phyloP scores from a whole-genome alignment of 2,797 vertebrate species.

The Arnoldichthys spilopterus region DNA sequence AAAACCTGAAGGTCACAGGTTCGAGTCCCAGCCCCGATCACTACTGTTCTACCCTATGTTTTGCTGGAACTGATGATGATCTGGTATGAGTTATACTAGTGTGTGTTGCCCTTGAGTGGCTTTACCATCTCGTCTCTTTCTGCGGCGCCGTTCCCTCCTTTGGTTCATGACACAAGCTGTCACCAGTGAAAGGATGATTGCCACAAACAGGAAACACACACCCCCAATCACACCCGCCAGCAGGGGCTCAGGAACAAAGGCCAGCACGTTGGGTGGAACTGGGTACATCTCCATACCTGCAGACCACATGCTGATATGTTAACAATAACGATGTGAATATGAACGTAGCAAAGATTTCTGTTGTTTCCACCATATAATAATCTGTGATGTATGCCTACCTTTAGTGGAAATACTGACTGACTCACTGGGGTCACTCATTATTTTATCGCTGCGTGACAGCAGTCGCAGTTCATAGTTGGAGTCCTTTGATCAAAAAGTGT shows the following conservation, averaged over 20 bases:
- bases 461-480: conserved; percentile 89
- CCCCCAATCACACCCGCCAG: conserved; percentile 91
- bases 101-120: neutral
- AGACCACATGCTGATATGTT: conserved; percentile 1
- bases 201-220: conserved; percentile 89
- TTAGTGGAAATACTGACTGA: conserved; percentile 86
- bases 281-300: conserved; percentile 93
- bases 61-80: neutral
- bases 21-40: too few relatives aligned
- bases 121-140: conserved; percentile 79
- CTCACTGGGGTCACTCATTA: conserved; percentile 90
- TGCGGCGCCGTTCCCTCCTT: conserved; percentile 70
- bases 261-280: conserved; percentile 81
- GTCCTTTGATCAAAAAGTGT: conserved; percentile 75
- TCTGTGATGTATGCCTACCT: conserved; percentile 74
- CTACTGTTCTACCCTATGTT: too few relatives aligned
- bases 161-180: conserved; percentile 89
- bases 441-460: conserved; percentile 84
- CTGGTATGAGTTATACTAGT: neutral
- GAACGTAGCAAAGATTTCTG: neutral
- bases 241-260: conserved; percentile 87
- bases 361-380: neutral
- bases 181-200: conserved; percentile 87
- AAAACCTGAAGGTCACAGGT: too few relatives aligned
- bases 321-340: neutral